These are phyloP conservation scores for Acleris holmiana DNA, from an alignment of 2,888 invertebrate genomes.

Conservation along the genomic window DNA sequence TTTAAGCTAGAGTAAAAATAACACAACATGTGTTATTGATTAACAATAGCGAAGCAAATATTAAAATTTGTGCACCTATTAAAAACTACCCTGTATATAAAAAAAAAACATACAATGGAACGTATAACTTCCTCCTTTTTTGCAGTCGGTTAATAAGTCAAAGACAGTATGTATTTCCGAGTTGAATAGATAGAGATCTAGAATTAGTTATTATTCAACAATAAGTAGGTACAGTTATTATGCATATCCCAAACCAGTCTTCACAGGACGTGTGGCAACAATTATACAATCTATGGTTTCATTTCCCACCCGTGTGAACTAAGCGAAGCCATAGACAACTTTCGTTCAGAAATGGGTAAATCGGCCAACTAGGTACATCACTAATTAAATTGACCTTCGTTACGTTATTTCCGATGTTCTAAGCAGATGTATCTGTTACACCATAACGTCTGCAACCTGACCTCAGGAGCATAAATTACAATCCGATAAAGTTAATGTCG, in stretches of 20 bases:
- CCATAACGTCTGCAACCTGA: constrained; percentile 7
- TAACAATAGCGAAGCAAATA: too few species aligned
- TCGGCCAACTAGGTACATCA: constrained; percentile 11
- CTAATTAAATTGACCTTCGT: constrained; percentile 17
- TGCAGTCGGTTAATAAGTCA: too few species aligned
- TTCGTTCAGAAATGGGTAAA: constrained; percentile 26
- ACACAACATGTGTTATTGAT: too few species aligned
- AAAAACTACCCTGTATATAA: too few species aligned
- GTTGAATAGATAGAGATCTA: too few species aligned
- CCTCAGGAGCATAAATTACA: constrained; percentile 20
- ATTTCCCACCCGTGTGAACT: constrained; percentile 11
- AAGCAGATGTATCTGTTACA: constrained; percentile 27
- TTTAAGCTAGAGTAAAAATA: too few species aligned
- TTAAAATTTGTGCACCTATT: too few species aligned
- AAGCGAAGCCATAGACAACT: constrained; percentile 15
- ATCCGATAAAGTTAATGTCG: constrained; percentile 1
- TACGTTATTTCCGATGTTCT: constrained; percentile 29
- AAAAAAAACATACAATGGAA: too few species aligned
- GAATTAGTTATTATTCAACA: too few species aligned
- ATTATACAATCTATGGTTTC: constrained; percentile 22
- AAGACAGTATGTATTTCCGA: too few species aligned
- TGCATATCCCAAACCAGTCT: background rate
- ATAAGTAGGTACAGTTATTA: background rate
- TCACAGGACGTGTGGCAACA: constrained; percentile 25
- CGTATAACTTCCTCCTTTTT: too few species aligned